Conservation (phyloP, 2,888 invertebrate species). For the Timema podura region DNA sequence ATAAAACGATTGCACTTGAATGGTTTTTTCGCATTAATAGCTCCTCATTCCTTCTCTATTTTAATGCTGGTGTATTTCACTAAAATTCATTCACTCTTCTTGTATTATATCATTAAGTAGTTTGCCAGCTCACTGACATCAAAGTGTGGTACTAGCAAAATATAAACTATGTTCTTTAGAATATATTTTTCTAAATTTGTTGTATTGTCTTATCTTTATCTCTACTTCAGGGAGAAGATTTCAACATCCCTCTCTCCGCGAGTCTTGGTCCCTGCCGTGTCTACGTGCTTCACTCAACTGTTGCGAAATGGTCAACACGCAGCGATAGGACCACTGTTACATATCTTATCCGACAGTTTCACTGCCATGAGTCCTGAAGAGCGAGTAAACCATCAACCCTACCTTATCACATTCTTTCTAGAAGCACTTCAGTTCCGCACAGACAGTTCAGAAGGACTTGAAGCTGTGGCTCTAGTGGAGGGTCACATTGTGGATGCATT, state of each 20-base stretch:
- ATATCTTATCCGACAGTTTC: slow-evolving; percentile 69
- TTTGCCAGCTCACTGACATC: too few relatives aligned
- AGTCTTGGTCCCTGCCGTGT: slow-evolving; percentile 70
- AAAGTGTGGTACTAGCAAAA: too few relatives aligned
- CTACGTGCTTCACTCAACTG: slow-evolving; percentile 59
- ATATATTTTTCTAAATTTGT: too few relatives aligned
- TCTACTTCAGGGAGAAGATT: slow-evolving; percentile 60
- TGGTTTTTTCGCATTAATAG: too few relatives aligned
- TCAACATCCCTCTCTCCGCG: slow-evolving; percentile 65
- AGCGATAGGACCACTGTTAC: slow-evolving; percentile 68
- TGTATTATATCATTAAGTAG: too few relatives aligned
- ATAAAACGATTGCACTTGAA: too few relatives aligned
- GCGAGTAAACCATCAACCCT: slow-evolving; percentile 60
- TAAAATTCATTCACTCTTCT: too few relatives aligned
- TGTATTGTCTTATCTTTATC: slow-evolving; percentile 9
- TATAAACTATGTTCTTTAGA: too few relatives aligned
- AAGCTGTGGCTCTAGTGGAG: slow-evolving; percentile 61
- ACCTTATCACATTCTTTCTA: slow-evolving; percentile 71
- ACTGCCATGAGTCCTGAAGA: slow-evolving; percentile 58
- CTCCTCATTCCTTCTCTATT: too few relatives aligned
- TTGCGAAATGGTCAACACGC: slow-evolving; percentile 56
- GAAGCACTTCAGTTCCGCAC: slow-evolving; percentile 62
- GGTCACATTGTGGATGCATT: slow-evolving; percentile 70
- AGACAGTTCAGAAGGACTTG: slow-evolving; percentile 46
- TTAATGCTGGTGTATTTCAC: too few relatives aligned